Evolutionary conservation across 2,888 invertebrate genomes (phyloP).

Genomic region (Oconnorella tubifera): DNA sequence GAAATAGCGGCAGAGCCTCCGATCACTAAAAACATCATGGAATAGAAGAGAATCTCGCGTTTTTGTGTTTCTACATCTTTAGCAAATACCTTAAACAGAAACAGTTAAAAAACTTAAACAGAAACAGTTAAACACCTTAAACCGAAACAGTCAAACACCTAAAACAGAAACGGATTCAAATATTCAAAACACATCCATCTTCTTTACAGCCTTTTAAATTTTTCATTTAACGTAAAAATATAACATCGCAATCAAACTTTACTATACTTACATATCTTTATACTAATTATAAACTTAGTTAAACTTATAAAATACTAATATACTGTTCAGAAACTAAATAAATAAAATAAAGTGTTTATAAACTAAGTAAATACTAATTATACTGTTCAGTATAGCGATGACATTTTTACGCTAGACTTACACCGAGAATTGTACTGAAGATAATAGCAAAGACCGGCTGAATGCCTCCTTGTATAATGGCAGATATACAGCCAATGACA

Average conservation of each 20-base stretch:
- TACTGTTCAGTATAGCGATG: no score
- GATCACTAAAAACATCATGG: constrained; percentile 23
- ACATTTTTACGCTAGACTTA: constrained; percentile 40
- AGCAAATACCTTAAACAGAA: neutral
- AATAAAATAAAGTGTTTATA: neutral
- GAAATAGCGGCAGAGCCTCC: constrained; percentile 17
- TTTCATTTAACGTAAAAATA: no score
- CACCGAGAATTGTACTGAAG: constrained; percentile 55
- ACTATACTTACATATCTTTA: no score
- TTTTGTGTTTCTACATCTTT: neutral
- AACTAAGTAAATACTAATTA: no score
- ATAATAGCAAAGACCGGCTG: constrained; percentile 59
- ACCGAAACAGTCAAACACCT: neutral
- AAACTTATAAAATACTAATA: no score
- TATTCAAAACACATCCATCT: no score
- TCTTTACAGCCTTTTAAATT: no score
- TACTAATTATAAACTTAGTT: no score
- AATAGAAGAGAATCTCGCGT: constrained; percentile 9
- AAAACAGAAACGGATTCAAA: neutral
- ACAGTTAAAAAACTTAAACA: no score
- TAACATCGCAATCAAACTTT: no score
- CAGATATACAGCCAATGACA: constrained; percentile 51
- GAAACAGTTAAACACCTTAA: neutral
- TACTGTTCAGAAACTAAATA: neutral
- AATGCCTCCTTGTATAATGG: constrained; percentile 55